Evolutionary conservation across 1,140 invertebrate species (phyloP).

Genomic region (Scaptomyza hsui): DNA sequence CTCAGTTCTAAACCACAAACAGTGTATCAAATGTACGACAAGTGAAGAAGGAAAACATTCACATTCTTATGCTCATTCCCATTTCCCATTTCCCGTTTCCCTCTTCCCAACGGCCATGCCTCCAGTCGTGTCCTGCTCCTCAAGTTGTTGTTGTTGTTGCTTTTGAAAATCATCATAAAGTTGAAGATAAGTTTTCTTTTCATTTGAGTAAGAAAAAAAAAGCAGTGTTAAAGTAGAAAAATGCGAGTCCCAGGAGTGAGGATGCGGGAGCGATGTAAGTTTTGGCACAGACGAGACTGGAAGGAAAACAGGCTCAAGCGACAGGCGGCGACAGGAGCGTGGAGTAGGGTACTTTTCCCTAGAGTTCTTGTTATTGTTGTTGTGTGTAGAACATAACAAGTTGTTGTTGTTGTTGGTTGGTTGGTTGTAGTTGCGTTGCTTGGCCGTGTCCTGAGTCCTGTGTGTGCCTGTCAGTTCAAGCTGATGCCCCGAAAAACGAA

Average conservation of each 20-base stretch:
- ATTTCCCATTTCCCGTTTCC: constrained; percentile 29
- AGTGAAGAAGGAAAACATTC: constrained; percentile 75
- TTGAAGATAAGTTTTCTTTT: constrained; percentile 82
- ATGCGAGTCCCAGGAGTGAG: constrained; percentile 29
- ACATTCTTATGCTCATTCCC: constrained; percentile 29
- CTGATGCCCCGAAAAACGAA: constrained; percentile 59
- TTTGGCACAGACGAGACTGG: constrained; percentile 58
- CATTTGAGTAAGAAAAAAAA: constrained; percentile 66
- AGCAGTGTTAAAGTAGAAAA: constrained; percentile 12
- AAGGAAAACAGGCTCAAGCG: constrained; percentile 65
- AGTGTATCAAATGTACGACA: constrained; percentile 41
- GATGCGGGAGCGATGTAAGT: constrained; percentile 15
- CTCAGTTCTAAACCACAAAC: background rate
- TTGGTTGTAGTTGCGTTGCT: constrained; percentile 45
- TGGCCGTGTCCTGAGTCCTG: constrained; percentile 24
- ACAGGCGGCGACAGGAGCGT: constrained; percentile 51
- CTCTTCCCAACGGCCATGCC: too few relatives aligned
- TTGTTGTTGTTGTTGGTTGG: constrained; percentile 57
- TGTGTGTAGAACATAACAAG: constrained; percentile 70
- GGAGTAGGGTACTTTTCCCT: constrained; percentile 1
- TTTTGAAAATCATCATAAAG: constrained; percentile 82
- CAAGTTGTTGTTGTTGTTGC: constrained; percentile 34
- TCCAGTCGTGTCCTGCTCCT: constrained; percentile 23
- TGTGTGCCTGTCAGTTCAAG: constrained; percentile 52
- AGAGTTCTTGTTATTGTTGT: constrained; percentile 2